Conservation (phyloP, 2,113 vertebrate species). For the Tichodroma muraria region DNA sequence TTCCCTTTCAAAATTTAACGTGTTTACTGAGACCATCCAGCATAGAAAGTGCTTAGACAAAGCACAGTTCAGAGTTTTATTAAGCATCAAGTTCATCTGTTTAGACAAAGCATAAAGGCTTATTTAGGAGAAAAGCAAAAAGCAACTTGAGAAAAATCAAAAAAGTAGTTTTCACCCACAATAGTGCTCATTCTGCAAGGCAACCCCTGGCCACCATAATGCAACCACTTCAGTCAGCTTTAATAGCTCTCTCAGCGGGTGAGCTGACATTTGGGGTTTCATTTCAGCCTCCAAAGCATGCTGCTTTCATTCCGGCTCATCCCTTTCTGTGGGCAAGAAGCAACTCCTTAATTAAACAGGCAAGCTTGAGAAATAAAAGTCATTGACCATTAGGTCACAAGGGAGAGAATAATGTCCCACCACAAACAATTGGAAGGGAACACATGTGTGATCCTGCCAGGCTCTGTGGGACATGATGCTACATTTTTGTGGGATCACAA, state of each 20-base stretch:
- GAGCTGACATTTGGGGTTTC: constrained; percentile 27
- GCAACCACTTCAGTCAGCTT: constrained; percentile 32
- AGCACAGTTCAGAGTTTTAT: neutral
- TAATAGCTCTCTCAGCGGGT: neutral
- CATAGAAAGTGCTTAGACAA: neutral
- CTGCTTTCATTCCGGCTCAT: constrained; percentile 9
- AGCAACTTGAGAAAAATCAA: neutral
- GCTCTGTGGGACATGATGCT: neutral
- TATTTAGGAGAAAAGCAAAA: constrained; percentile 19
- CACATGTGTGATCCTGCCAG: constrained; percentile 5
- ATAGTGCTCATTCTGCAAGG: neutral
- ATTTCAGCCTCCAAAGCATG: neutral
- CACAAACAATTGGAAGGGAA: constrained; percentile 23
- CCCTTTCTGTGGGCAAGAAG: constrained; percentile 20
- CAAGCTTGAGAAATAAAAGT: constrained; percentile 43
- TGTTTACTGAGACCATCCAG: neutral
- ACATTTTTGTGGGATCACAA: constrained; percentile 44
- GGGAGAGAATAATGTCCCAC: constrained; percentile 22
- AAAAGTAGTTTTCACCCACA: constrained; percentile 38
- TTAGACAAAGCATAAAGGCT: constrained; percentile 16
- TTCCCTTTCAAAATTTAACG: neutral
- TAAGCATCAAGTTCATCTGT: neutral
- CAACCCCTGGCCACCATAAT: neutral
- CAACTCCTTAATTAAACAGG: constrained; percentile 17
- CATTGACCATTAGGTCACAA: constrained; percentile 38